Conservation (phyloP, 2,113 vertebrate genomes). For the Glareola pratincola region DNA sequence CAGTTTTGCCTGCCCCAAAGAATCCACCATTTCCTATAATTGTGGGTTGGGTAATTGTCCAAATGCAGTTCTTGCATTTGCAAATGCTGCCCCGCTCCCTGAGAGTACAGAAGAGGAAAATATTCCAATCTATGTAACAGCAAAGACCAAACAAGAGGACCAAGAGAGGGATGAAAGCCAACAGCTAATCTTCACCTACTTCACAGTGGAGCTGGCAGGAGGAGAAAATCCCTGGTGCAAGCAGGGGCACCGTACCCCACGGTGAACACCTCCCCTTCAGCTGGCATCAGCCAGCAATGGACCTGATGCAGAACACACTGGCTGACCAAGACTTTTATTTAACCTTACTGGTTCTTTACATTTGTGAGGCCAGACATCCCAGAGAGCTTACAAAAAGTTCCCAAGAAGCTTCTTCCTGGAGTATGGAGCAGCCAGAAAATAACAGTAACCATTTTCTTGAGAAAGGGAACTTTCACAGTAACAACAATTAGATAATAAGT, state of each 20-base stretch:
- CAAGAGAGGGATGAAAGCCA: not conserved
- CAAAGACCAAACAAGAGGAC: not conserved
- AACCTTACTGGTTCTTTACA: not conserved
- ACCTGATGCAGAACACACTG: not conserved
- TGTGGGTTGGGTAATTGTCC: not conserved
- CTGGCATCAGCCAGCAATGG: not conserved
- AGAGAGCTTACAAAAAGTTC: not conserved
- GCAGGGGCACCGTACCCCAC: not conserved
- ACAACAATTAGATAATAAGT: not conserved
- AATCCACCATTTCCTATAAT: not conserved
- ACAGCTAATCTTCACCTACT: not conserved
- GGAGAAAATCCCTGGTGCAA: not conserved
- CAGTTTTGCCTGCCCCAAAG: not conserved
- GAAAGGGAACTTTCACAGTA: not conserved
- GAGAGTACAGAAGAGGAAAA: not conserved
- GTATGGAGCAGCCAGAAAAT: not conserved
- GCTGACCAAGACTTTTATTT: not conserved
- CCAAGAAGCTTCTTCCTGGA: not conserved
- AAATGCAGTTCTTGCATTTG: not conserved
- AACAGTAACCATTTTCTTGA: not conserved
- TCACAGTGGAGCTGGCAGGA: not conserved
- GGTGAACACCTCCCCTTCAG: not conserved
- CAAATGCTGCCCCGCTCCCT: not conserved
- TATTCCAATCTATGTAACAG: too few species aligned
- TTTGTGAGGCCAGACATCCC: not conserved